Evolutionary conservation across 2,888 invertebrate genomes (phyloP), one percentile per base, ranked within the genome.

Genomic region (Gryllus longicercus): DNA sequence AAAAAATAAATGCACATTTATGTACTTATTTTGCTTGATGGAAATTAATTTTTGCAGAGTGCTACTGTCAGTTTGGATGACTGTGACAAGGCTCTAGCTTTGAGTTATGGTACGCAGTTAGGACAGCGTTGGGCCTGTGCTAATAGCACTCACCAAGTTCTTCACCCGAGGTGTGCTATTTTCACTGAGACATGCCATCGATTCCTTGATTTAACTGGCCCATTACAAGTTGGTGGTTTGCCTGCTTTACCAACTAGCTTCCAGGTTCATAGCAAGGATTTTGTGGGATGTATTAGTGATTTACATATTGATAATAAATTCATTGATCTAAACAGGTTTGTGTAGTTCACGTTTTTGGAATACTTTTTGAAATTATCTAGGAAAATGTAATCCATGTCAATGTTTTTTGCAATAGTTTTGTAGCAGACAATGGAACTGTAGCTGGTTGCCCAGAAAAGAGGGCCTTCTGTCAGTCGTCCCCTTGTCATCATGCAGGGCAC

Each of bases 261-360:
- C 83, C 95, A 94, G 85, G 92, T 94, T 0, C 91, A 92, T 82
- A 94, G 93, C 85, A 93, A 92, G 81, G 94, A 96, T 85, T 98
- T 93, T 85, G 90, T 94, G 0, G 98, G 98, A 0, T 99, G 98
- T 87, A 95, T 99, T 83, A 93, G 94, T 0, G 95, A 98, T 85
- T 87, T 99, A 3, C 90, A 92, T 85, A 90, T 98, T 78, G 97
- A 99, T 86, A 92, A 96, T 83, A 92, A 92, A 83, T 94, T 96
- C 83, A 85, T 98, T 2, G 97, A 98, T 87, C 89, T 99, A 1
- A 96, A 97, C 85, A 92, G 90, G 90, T 92, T 86, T 85, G 83
- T 83, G 38, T 38, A 8, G 38, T 38, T 38, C 8, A 38, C 8
- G 0, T 38, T 38, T 38, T 38, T 38, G 5, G 38, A 38, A 38